Evolutionary conservation across 2,888 invertebrate genomes (phyloP).

Genomic region (Cetonia aurata): DNA sequence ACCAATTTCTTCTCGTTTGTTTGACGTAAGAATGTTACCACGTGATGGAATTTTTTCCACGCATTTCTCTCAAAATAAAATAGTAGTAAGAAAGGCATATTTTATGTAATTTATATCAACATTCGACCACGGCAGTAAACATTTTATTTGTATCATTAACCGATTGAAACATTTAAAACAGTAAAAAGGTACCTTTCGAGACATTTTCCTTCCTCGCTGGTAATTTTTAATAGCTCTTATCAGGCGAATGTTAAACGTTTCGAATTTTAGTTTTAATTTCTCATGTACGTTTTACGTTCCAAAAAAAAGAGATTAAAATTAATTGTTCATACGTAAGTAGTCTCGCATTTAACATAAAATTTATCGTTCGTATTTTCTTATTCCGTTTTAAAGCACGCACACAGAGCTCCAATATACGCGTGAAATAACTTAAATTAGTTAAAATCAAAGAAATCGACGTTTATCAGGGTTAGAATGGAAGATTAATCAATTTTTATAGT

Average conservation of each 20-base stretch:
- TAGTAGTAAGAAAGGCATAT: conserved; percentile 7
- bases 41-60: conserved; percentile 16
- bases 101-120: conserved; percentile 38
- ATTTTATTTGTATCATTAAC: conserved; percentile 37
- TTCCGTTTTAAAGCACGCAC: conserved; percentile 9
- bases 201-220: conserved; percentile 18
- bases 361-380: conserved; percentile 22
- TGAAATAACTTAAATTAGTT: conserved; percentile 28
- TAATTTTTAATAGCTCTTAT: conserved; percentile 37
- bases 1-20: conserved; percentile 3
- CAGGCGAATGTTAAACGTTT: conserved; percentile 32
- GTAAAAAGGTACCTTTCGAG: conserved; percentile 23
- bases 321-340: conserved; percentile 29
- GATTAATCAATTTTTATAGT: conserved; percentile 27
- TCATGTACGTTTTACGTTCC: conserved; percentile 35
- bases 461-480: conserved; percentile 22
- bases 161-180: conserved; percentile 37
- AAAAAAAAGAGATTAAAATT: conserved; percentile 19
- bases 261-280: conserved; percentile 30
- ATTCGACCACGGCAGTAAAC: conserved; percentile 31
- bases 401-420: background rate
- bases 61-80: conserved; percentile 25
- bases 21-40: conserved; percentile 3
- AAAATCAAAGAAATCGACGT: conserved; percentile 15
- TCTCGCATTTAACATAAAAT: conserved; percentile 19